These are phyloP conservation scores for Agrypnia vestita DNA, from an alignment of 1,140 invertebrate species.

Conservation along the genomic window DNA sequence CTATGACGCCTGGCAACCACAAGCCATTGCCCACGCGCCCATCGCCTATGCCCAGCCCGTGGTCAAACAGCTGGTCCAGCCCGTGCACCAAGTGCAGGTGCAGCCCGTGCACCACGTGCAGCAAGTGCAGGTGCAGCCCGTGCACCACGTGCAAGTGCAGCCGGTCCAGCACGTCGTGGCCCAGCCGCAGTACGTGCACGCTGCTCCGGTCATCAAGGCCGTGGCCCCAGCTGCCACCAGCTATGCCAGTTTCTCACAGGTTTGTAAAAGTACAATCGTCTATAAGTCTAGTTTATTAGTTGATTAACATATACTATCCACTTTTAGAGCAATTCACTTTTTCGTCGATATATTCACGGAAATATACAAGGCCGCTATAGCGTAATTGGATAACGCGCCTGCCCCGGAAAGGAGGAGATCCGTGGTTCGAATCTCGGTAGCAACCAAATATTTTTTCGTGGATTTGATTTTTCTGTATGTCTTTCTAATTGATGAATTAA, in stretches of 20 bases:
- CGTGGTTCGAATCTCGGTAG: too few relatives aligned
- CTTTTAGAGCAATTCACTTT: too few relatives aligned
- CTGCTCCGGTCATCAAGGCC: slow-evolving; percentile 53
- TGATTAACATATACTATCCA: too few relatives aligned
- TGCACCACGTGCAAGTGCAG: slow-evolving; percentile 25
- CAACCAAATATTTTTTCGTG: too few relatives aligned
- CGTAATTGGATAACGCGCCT: too few relatives aligned
- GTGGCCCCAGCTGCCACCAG: slow-evolving; percentile 63
- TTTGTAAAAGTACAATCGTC: too few relatives aligned
- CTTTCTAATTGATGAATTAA: too few relatives aligned
- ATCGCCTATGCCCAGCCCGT: slow-evolving; percentile 59
- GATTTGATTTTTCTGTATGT: too few relatives aligned
- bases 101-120: slow-evolving; percentile 36
- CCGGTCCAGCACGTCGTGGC: slow-evolving; percentile 13
- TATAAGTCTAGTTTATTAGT: too few relatives aligned
- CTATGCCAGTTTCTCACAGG: slow-evolving; percentile 67
- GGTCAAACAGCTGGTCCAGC: slow-evolving; percentile 41
- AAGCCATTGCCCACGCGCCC: slow-evolving; percentile 46
- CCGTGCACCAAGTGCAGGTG: slow-evolving; percentile 20
- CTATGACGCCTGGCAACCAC: slow-evolving; percentile 52
- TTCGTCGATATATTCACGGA: too few relatives aligned
- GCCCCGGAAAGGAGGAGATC: too few relatives aligned
- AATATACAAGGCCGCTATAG: too few relatives aligned
- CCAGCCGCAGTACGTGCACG: slow-evolving; percentile 32
- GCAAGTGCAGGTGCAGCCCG: slow-evolving; percentile 25